Percentiles rank a stretch among this genome's conserved stretches.
Conservation (phyloP, 2,797 vertebrate genomes). For the Cottoperca gobio region DNA sequence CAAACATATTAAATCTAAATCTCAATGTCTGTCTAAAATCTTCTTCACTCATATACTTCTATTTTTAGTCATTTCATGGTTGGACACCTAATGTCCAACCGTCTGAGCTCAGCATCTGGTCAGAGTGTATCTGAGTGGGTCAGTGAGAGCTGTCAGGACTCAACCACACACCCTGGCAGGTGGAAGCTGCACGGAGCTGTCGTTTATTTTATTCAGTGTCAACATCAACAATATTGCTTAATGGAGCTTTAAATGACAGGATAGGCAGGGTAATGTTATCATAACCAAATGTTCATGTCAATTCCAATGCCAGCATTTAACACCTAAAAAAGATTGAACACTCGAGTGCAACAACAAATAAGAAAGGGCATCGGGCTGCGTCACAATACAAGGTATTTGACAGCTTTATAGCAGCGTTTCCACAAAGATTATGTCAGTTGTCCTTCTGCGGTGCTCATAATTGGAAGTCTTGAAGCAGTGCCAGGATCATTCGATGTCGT, state of each 20-base stretch:
- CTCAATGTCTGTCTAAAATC: not conserved
- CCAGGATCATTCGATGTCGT: constrained; percentile 12
- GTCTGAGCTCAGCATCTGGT: not conserved
- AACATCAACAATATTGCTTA: constrained; percentile 35
- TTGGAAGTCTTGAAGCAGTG: constrained; percentile 13
- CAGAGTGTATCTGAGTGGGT: not conserved
- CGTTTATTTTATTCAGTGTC: constrained; percentile 26
- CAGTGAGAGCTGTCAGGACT: constrained; percentile 17
- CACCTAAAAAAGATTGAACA: constrained; percentile 31
- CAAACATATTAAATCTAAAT: too few species aligned
- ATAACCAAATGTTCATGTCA: constrained; percentile 9
- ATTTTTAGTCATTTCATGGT: not conserved
- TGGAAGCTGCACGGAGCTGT: constrained; percentile 2
- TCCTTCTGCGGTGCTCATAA: constrained; percentile 32
- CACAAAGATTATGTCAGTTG: constrained; percentile 16
- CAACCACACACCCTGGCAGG: not conserved
- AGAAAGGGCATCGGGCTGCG: constrained; percentile 11
- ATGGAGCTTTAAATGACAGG: constrained; percentile 51
- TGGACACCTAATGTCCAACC: not conserved
- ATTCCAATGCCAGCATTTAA: constrained; percentile 24
- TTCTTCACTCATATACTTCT: not conserved
- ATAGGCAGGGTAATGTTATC: constrained; percentile 2
- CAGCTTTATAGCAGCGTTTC: constrained; percentile 42
- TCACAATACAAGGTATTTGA: constrained; percentile 5
- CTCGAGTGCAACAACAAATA: constrained; percentile 19